Conservation (phyloP, 2,113 vertebrate species). For the Verasper variegatus region DNA sequence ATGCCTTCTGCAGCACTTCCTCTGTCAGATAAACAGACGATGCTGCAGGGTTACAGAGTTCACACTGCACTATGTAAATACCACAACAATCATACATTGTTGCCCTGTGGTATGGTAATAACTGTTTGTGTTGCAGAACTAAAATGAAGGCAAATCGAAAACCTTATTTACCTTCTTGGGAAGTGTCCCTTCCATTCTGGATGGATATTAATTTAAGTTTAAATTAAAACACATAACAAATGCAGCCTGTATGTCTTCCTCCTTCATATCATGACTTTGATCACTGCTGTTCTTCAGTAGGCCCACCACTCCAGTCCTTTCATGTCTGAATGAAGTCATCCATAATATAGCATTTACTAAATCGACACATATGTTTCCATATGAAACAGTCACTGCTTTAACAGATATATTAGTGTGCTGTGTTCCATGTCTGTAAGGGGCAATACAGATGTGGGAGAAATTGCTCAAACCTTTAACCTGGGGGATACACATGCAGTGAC, state of each 20-base stretch:
- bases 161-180: too few relatives aligned
- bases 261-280: too few relatives aligned
- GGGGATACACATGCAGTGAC: background rate
- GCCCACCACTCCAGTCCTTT: too few relatives aligned
- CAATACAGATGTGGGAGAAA: background rate
- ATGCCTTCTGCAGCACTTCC: conserved; percentile 48
- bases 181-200: too few relatives aligned
- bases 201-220: too few relatives aligned
- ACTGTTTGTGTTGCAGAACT: background rate
- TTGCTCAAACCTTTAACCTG: background rate
- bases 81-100: background rate
- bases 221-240: too few relatives aligned
- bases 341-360: too few relatives aligned
- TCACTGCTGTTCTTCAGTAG: too few relatives aligned
- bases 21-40: conserved; percentile 25
- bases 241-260: too few relatives aligned
- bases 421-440: background rate
- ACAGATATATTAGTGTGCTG: background rate
- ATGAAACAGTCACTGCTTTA: background rate
- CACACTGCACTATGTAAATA: background rate
- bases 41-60: conserved; percentile 19
- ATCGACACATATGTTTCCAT: background rate
- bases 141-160: background rate
- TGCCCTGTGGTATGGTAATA: too few relatives aligned
- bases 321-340: too few relatives aligned